phyloP scores from a whole-genome alignment of 2,797 vertebrate species.

The Phoebastria nigripes region DNA sequence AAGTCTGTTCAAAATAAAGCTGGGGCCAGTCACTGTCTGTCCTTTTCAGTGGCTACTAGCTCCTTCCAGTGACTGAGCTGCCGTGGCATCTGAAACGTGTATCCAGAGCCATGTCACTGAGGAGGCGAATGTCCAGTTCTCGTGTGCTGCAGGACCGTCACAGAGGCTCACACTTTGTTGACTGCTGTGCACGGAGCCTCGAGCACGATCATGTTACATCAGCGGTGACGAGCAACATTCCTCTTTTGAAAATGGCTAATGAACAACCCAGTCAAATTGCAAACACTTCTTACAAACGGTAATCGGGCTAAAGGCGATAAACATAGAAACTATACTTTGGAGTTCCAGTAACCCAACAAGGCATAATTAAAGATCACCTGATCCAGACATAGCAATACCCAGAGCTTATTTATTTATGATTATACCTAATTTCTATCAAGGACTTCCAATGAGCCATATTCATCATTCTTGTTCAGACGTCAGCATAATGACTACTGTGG shows the following conservation, averaged over 20 bases:
- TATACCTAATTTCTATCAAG: neutral
- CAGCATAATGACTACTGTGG: neutral
- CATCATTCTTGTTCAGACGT: neutral
- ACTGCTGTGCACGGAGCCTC: rapidly evolving
- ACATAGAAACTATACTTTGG: neutral
- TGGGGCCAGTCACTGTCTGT: neutral
- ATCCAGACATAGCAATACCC: neutral
- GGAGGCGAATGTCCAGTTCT: neutral
- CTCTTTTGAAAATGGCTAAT: neutral
- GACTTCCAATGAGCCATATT: neutral
- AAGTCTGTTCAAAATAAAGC: neutral
- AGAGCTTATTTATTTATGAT: neutral
- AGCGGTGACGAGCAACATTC: neutral
- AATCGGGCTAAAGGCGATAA: neutral
- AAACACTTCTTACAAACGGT: neutral
- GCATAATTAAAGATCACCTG: neutral
- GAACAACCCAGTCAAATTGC: neutral
- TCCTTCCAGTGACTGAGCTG: neutral
- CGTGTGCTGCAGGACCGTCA: rapidly evolving
- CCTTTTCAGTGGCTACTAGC: neutral
- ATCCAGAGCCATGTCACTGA: neutral
- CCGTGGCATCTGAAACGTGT: neutral
- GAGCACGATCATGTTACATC: rapidly evolving
- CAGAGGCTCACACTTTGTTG: neutral
- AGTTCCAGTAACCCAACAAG: neutral